Conservation (phyloP, 2,888 invertebrate species). For the Agapetus fuscipes region DNA sequence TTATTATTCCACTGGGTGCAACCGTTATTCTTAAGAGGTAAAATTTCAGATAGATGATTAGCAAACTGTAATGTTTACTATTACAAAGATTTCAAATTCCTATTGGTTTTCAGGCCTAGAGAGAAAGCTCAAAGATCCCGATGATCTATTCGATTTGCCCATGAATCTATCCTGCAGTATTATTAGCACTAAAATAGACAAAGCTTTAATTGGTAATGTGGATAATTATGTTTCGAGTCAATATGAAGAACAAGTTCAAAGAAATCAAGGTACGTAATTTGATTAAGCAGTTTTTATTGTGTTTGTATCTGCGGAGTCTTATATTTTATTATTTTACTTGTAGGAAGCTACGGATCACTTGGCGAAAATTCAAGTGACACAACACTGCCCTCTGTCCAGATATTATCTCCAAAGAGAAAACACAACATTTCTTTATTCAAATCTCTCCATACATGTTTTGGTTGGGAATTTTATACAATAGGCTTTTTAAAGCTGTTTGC, state of each 20-base stretch:
- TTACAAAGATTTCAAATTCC: not conserved
- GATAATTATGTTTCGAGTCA: conserved; percentile 42
- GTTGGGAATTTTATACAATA: conserved; percentile 72
- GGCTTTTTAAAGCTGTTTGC: conserved; percentile 74
- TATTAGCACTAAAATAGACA: conserved; percentile 51
- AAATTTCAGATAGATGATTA: too few relatives aligned
- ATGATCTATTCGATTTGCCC: conserved; percentile 79
- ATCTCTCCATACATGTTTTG: conserved; percentile 67
- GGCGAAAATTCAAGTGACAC: conserved; percentile 7
- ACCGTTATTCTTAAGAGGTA: conserved; percentile 71
- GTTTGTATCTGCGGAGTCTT: too few relatives aligned
- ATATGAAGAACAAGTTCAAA: too few relatives aligned
- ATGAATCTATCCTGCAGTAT: conserved; percentile 49
- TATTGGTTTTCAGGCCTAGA: conserved; percentile 41
- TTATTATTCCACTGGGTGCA: conserved; percentile 84
- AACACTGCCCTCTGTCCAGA: conserved; percentile 14
- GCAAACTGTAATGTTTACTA: not conserved
- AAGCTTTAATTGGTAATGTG: conserved; percentile 44
- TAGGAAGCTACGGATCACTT: conserved; percentile 33
- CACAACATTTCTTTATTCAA: conserved; percentile 50
- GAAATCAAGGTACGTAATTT: too few relatives aligned
- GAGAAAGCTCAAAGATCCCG: conserved; percentile 59
- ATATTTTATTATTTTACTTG: too few relatives aligned
- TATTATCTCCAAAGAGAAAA: conserved; percentile 12
- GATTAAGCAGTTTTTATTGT: too few relatives aligned